Percentiles rank a stretch among this genome's conserved stretches.
phyloP scores from a whole-genome alignment of 2,888 invertebrate genomes.

The Osedax frankpressi region DNA sequence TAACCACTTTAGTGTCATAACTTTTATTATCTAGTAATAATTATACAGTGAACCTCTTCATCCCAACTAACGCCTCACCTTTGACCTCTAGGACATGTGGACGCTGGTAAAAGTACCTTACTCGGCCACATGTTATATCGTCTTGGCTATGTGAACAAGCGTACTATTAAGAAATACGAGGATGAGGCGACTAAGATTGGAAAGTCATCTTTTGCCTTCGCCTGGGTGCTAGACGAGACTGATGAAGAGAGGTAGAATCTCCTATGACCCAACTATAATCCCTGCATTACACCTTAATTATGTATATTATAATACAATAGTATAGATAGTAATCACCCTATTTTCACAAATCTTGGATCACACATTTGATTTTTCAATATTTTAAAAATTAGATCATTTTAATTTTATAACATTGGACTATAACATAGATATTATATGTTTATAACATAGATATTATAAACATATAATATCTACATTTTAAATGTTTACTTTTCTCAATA shows the following conservation, averaged over 20 bases:
- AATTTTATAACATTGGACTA: no score
- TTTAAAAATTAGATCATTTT: no score
- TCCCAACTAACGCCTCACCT: background rate
- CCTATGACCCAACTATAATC: no score
- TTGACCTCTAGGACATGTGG: conserved; percentile 77
- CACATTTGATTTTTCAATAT: no score
- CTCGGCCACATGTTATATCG: conserved; percentile 81
- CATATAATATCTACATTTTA: no score
- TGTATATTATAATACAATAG: no score
- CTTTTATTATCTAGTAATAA: background rate
- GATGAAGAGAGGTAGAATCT: conserved; percentile 89
- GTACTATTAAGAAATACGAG: conserved; percentile 86
- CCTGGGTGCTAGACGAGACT: conserved; percentile 97
- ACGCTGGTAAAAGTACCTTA: conserved; percentile 89
- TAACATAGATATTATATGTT: no score
- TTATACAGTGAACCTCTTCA: background rate
- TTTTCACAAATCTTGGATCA: no score
- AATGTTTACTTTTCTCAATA: no score
- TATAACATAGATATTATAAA: no score
- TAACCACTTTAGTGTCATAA: background rate
- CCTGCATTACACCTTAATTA: no score
- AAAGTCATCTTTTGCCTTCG: conserved; percentile 93
- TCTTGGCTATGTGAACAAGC: conserved; percentile 54
- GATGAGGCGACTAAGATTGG: conserved; percentile 80
- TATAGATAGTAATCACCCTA: no score